These are phyloP conservation scores for Cheilosia scutellata DNA, from an alignment of 2,888 invertebrate species.

Conservation along the genomic window DNA sequence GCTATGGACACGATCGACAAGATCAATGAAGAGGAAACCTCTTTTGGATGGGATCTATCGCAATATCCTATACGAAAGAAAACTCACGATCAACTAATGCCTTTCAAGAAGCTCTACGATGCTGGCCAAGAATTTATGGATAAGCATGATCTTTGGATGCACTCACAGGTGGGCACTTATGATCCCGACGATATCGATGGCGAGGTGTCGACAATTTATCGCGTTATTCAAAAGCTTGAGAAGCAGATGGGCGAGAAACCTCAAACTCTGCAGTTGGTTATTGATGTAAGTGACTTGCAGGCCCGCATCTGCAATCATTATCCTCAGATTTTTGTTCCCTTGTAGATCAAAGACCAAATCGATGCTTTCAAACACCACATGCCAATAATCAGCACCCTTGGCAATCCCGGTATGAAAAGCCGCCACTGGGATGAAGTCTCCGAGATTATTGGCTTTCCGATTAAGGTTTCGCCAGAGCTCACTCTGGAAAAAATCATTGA, in stretches of 20 bases:
- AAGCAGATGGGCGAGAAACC: conserved; percentile 92
- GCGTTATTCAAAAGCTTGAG: conserved; percentile 94
- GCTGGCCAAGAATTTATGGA: conserved; percentile 93
- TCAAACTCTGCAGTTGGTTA: conserved; percentile 89
- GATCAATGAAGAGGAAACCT: conserved; percentile 95
- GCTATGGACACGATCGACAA: conserved; percentile 93
- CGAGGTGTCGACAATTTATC: conserved; percentile 82
- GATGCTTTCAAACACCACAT: conserved; percentile 94
- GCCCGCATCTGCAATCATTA: too few species aligned
- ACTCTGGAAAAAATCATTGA: conserved; percentile 95
- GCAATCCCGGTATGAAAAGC: conserved; percentile 96
- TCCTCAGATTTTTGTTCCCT: conserved; percentile 1
- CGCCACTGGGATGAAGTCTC: conserved; percentile 98
- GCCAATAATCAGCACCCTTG: conserved; percentile 96
- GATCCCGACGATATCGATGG: conserved; percentile 95
- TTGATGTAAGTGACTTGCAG: conserved; percentile 83
- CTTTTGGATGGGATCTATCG: conserved; percentile 94
- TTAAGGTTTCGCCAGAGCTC: conserved; percentile 92
- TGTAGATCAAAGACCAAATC: conserved; percentile 86
- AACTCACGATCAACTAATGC: conserved; percentile 91
- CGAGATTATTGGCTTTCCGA: conserved; percentile 96
- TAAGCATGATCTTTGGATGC: conserved; percentile 94
- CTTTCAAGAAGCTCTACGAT: conserved; percentile 95
- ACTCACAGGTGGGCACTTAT: conserved; percentile 91
- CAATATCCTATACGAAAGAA: conserved; percentile 94